These are phyloP conservation scores for Geotrypetes seraphini DNA, from an alignment of 2,797 vertebrate species.

Conservation along the genomic window DNA sequence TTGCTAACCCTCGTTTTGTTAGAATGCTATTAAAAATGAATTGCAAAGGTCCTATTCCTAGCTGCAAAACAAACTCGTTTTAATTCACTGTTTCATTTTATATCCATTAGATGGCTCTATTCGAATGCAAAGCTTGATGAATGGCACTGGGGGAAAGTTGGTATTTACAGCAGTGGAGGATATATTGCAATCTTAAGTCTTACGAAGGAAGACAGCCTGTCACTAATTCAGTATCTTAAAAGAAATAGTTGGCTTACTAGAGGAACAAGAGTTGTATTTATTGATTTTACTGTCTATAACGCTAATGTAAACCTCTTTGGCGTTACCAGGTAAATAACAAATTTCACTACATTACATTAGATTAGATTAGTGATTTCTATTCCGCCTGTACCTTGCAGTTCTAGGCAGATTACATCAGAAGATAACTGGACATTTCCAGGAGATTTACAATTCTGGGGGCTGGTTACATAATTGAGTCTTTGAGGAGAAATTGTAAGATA, in stretches of 20 bases:
- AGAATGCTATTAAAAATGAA: too few species aligned
- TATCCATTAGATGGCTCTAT: slow-evolving; percentile 35
- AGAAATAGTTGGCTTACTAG: slow-evolving; percentile 39
- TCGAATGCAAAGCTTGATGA: slow-evolving; percentile 1
- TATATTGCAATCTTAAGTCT: slow-evolving; percentile 36
- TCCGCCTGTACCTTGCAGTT: too few species aligned
- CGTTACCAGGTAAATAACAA: slow-evolving; percentile 43
- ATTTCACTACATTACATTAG: too few species aligned
- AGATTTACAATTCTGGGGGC: too few species aligned
- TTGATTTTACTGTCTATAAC: slow-evolving; percentile 51
- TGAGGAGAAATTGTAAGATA: too few species aligned
- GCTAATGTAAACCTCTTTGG: slow-evolving; percentile 51
- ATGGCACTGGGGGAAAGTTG: slow-evolving; percentile 36
- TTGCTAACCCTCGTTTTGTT: too few species aligned
- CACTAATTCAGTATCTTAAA: slow-evolving; percentile 32
- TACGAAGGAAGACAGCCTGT: slow-evolving; percentile 24
- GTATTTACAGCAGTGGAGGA: slow-evolving; percentile 33
- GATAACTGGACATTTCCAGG: too few species aligned
- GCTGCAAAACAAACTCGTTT: slow-evolving; percentile 6
- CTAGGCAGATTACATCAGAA: too few species aligned
- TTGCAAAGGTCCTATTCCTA: too few species aligned
- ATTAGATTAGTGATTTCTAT: too few species aligned
- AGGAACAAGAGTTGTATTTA: slow-evolving; percentile 44
- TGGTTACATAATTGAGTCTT: too few species aligned
- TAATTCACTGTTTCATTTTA: too few species aligned